Evolutionary conservation across 2,113 vertebrate genomes (phyloP).

Genomic region (Gadus chalcogrammus): DNA sequence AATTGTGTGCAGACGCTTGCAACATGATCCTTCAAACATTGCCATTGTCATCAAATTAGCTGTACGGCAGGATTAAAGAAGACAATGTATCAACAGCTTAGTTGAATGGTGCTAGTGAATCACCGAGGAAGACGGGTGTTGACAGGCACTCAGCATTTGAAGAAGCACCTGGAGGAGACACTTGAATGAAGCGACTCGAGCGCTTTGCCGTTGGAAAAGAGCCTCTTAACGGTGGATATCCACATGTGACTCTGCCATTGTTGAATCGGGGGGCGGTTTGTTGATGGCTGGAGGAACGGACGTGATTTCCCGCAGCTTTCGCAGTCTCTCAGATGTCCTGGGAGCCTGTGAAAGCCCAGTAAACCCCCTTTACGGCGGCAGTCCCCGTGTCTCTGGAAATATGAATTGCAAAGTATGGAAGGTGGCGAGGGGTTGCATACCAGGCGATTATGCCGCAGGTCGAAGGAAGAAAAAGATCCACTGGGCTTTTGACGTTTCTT

Average conservation of each 20-base stretch:
- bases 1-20: slow-evolving; percentile 19
- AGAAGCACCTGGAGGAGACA: slow-evolving; percentile 30
- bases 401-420: slow-evolving; percentile 38
- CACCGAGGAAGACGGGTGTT: slow-evolving; percentile 24
- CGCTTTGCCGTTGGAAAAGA: slow-evolving; percentile 18
- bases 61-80: slow-evolving; percentile 11
- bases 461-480: background rate
- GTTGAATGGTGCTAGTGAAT: slow-evolving; percentile 13
- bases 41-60: slow-evolving; percentile 21
- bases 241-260: no score
- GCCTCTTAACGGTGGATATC: no score
- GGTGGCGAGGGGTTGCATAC: slow-evolving; percentile 25
- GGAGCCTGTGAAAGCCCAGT: slow-evolving; percentile 22
- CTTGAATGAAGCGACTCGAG: slow-evolving; percentile 34
- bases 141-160: slow-evolving; percentile 33
- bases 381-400: slow-evolving; percentile 17
- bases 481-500: slow-evolving; percentile 51
- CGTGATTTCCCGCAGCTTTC: slow-evolving; percentile 17
- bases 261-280: no score
- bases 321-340: no score
- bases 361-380: slow-evolving; percentile 21
- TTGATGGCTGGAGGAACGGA: no score
- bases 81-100: no score
- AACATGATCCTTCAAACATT: slow-evolving; percentile 15
- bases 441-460: slow-evolving; percentile 35